These are phyloP conservation scores for Sebastes jordani DNA, from an alignment of 2,797 vertebrate species.

Conservation along the genomic window DNA sequence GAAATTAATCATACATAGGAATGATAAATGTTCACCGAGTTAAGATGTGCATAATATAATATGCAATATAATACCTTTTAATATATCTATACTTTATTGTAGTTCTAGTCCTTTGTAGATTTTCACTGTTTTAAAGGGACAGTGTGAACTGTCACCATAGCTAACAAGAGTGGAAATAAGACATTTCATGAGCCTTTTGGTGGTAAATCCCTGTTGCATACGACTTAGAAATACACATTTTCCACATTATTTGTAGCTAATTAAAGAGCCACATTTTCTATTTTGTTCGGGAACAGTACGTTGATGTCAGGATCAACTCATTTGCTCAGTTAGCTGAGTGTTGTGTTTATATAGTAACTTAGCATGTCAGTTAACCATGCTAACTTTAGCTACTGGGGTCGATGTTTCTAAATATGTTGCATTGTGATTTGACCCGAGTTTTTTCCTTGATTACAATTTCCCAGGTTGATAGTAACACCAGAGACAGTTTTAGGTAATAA, in stretches of 20 bases:
- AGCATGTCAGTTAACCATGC: not conserved
- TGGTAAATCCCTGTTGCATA: not conserved
- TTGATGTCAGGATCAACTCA: not conserved
- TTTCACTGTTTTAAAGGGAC: too few species aligned
- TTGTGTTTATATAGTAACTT: not conserved
- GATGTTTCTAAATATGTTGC: not conserved
- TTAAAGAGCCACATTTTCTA: rapidly evolving
- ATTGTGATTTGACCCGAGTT: not conserved
- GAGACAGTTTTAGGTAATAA: not conserved
- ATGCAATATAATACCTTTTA: too few species aligned
- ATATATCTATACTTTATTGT: too few species aligned
- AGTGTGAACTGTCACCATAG: too few species aligned
- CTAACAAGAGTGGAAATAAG: not conserved
- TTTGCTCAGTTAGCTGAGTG: not conserved
- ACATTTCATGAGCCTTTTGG: too few species aligned
- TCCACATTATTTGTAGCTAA: rapidly evolving
- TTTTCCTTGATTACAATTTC: not conserved
- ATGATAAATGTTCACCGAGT: too few species aligned
- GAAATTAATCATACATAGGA: too few species aligned
- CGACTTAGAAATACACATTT: not conserved
- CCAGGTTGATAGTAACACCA: not conserved
- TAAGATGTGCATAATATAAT: too few species aligned
- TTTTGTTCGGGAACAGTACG: not conserved
- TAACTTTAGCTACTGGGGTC: not conserved
- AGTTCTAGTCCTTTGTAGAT: too few species aligned